phyloP scores from a whole-genome alignment of 1,140 invertebrate genomes.

The Caerostris darwini region DNA sequence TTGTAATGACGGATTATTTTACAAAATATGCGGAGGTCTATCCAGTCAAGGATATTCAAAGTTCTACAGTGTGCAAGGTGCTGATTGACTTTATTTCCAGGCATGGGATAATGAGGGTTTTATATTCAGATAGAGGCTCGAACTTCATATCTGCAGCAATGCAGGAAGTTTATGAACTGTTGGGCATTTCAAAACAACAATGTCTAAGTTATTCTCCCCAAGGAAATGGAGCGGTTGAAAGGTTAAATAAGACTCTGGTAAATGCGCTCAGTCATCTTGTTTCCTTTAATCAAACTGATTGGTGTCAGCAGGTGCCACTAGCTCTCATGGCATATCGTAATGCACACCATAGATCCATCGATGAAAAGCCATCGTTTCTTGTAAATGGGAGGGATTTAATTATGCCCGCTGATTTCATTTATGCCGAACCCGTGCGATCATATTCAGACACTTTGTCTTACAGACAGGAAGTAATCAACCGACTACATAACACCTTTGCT shows the following conservation, averaged over 20 bases:
- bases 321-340: constrained; percentile 34
- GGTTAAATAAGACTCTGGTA: too few species aligned
- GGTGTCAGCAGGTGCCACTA: constrained; percentile 30
- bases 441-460: background rate
- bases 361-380: background rate
- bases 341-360: background rate
- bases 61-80: background rate
- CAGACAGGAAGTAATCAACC: too few species aligned
- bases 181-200: constrained; percentile 16
- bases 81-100: constrained; percentile 17
- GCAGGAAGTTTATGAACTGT: background rate
- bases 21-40: constrained; percentile 9
- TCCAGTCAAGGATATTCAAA: constrained; percentile 9
- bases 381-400: background rate
- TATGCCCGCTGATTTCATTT: too few species aligned
- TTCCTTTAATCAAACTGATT: background rate
- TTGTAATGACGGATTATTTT: constrained; percentile 37
- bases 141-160: background rate
- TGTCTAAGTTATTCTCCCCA: constrained; percentile 32
- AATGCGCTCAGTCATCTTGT: too few species aligned
- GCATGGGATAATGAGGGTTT: background rate
- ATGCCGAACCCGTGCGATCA: background rate
- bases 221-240: too few species aligned
- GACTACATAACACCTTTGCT: too few species aligned
- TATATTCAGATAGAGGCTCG: background rate